Base-by-base conservation (phyloP, 2,797 vertebrate species). In the Gadopsis marmoratus region DNA sequence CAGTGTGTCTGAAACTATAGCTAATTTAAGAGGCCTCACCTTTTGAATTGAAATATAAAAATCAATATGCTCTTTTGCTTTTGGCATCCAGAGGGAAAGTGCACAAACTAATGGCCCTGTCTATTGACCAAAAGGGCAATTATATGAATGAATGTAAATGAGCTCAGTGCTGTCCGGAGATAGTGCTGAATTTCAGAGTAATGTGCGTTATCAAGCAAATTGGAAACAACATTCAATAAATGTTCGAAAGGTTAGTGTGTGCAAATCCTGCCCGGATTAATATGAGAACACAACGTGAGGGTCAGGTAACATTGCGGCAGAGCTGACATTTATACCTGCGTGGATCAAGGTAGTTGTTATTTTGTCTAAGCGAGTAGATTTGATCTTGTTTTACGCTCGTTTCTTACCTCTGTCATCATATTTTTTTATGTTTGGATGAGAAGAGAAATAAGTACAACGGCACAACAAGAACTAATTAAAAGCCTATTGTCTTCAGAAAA, bases 141-240 rank as follows among this genome's bases (percentile, higher is more conserved):
- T 84, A 89, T 91, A 93, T 91, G 89, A 93, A 94, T 92, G 79
- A 83, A 86, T 85, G 86, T 80, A 92, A 93, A 93, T 87, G 69
- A 91, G 89, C 73, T 85, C 43, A 73, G 76, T 60, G 69, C 79
- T 61, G 85, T 71, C 65, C 29, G n/a, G 45, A 80, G 61, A 89
- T 69, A 53, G 60, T 11, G 68, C 74, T n/a, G 81, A 65, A 83
- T 89, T 89, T 88, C 59, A 1, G 48, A 55, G 66, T 86, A 33
- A 92, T 91, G 82, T 85, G 83, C 82, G 81, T 82, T 76, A 87
- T 80, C 74, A 16, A 47, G 79, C 78, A 86, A 91, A 93, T 75
- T 86, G 86, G 79, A 83, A 83, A 76, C 77, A 84, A 62, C 77
- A 74, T 59, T 67, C 33, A 2, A 60, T 69, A 82, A 82, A 73